Percentiles rank a stretch among this genome's conserved stretches.
Conservation (phyloP, 2,888 invertebrate genomes). For the Polia nebulosa region DNA sequence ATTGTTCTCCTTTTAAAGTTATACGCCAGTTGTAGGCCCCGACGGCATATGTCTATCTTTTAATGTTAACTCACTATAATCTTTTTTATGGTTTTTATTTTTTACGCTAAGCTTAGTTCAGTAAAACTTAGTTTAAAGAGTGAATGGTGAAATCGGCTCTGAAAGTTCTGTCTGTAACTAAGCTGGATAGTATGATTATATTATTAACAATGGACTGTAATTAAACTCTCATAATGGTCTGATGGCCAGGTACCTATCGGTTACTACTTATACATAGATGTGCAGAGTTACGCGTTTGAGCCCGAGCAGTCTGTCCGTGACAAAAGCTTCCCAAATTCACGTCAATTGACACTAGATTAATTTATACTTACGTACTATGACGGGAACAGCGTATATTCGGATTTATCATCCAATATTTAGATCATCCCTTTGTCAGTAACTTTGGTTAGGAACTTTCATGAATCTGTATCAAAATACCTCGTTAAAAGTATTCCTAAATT, state of each 20-base stretch:
- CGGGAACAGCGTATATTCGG: not conserved
- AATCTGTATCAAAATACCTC: constrained; percentile 24
- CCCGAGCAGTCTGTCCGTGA: constrained; percentile 1
- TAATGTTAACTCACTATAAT: no score
- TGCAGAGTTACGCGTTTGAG: constrained; percentile 4
- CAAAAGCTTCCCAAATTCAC: not conserved
- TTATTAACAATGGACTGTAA: not conserved
- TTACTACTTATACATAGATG: not conserved
- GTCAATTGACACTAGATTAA: constrained; percentile 11
- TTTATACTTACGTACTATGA: not conserved
- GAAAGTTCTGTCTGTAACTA: constrained; percentile 20
- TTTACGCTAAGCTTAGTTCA: no score
- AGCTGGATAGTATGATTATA: constrained; percentile 9
- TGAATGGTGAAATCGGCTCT: no score
- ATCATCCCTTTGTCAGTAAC: constrained; percentile 11
- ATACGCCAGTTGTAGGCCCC: no score
- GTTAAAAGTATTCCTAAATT: constrained; percentile 36
- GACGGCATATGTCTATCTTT: no score
- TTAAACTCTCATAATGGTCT: constrained; percentile 9
- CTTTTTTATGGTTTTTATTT: no score
- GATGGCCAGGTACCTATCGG: not conserved
- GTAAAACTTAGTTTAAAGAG: no score
- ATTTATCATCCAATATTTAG: constrained; percentile 2
- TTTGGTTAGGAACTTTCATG: constrained; percentile 19
- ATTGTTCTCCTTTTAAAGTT: no score